Conservation (phyloP, 2,888 invertebrate species). For the Therioaphis trifolii region DNA sequence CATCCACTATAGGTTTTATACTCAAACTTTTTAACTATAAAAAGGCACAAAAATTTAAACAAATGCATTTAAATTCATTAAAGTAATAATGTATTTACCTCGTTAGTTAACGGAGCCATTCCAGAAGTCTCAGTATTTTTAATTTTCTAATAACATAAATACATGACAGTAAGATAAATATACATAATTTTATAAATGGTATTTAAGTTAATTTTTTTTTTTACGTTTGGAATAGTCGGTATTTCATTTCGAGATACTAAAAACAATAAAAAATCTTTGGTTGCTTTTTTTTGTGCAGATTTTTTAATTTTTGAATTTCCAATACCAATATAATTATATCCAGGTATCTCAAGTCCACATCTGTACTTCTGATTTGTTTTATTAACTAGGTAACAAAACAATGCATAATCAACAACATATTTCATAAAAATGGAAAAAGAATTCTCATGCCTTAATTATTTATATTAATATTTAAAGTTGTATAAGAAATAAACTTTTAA, state of each 20-base stretch:
- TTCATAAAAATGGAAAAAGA: no score
- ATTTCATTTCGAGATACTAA: constrained; percentile 82
- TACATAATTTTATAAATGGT: neutral
- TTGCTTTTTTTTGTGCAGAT: constrained; percentile 92
- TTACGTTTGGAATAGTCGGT: constrained; percentile 70
- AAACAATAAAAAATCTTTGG: constrained; percentile 89
- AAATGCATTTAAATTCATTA: neutral
- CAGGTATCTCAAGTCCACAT: constrained; percentile 86
- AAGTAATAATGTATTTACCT: constrained; percentile 75
- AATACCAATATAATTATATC: constrained; percentile 84
- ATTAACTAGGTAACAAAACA: constrained; percentile 74
- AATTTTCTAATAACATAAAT: constrained; percentile 25
- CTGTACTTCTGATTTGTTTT: constrained; percentile 90
- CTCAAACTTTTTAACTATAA: constrained; percentile 87
- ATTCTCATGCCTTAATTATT: no score
- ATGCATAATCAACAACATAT: no score
- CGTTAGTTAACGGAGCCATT: constrained; percentile 79
- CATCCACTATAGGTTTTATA: constrained; percentile 94
- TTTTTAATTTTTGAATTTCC: constrained; percentile 96
- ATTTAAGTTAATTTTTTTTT: neutral
- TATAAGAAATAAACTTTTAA: no score
- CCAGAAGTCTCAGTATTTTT: neutral
- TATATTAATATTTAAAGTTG: no score
- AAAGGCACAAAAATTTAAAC: constrained; percentile 1
- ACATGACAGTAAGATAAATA: neutral